Percentiles rank a stretch among this genome's conserved stretches.
These are phyloP conservation scores for Paracentrotus lividus DNA, from an alignment of 53 echinoderm and acorn worm species.

Conservation along the genomic window DNA sequence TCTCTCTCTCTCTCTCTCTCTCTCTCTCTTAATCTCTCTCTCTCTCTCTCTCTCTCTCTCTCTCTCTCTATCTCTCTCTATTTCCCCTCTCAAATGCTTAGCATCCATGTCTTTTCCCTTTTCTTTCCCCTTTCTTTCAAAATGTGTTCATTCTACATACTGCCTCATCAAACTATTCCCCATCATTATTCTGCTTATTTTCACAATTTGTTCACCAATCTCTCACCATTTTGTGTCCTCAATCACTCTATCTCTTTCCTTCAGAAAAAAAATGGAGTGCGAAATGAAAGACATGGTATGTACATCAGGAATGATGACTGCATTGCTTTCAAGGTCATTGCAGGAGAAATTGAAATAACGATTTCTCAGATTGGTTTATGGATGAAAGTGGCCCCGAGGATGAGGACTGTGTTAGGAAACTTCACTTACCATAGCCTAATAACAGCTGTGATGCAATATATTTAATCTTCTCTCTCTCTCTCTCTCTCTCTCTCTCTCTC, in stretches of 20 bases:
- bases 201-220: not conserved
- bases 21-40: not conserved
- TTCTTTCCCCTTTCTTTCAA: not conserved
- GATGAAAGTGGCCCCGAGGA: not conserved
- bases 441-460: not conserved
- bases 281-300: not conserved
- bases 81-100: not conserved
- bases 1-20: not conserved
- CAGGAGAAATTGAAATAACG: constrained; percentile 33
- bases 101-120: not conserved
- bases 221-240: not conserved
- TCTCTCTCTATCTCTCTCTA: not conserved
- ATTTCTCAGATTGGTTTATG: not conserved
- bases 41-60: not conserved
- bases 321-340: constrained; percentile 13
- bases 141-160: not conserved
- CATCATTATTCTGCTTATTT: not conserved
- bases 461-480: not conserved
- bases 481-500: constrained; percentile 3
- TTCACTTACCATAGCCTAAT: not conserved
- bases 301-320: not conserved
- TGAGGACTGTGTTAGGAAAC: not conserved
- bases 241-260: not conserved
- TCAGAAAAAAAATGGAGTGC: not conserved
- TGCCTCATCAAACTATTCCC: not conserved